Percentiles rank a stretch among this genome's conserved stretches.
Conservation (phyloP, 2,888 invertebrate genomes). For the Tinea semifulvella region DNA sequence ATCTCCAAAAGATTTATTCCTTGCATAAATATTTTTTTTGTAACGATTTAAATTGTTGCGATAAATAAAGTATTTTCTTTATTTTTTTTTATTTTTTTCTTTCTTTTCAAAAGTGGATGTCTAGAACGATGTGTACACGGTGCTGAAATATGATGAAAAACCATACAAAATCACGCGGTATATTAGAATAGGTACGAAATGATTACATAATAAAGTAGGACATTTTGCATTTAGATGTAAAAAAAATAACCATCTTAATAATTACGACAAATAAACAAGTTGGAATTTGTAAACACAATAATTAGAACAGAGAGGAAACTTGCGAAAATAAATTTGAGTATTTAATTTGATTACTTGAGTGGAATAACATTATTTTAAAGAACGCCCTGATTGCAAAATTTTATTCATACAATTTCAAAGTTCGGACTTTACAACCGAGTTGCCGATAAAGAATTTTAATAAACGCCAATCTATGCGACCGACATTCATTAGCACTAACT, state of each 20-base stretch:
- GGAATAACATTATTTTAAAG: slow-evolving; percentile 16
- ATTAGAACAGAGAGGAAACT: not conserved
- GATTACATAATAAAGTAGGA: too few species aligned
- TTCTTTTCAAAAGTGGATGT: too few species aligned
- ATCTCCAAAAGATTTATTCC: too few species aligned
- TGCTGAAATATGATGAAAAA: too few species aligned
- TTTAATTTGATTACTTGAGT: slow-evolving; percentile 9
- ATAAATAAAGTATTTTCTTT: too few species aligned
- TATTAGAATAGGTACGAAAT: too few species aligned
- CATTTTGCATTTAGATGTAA: too few species aligned
- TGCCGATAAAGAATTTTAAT: slow-evolving; percentile 18
- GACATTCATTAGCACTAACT: not conserved
- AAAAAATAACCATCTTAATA: not conserved
- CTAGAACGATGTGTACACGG: too few species aligned
- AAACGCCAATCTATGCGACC: slow-evolving; percentile 15
- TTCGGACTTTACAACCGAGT: slow-evolving; percentile 14
- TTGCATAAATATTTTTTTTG: too few species aligned
- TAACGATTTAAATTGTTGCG: too few species aligned
- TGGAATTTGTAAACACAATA: slow-evolving; percentile 8
- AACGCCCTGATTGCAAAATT: slow-evolving; percentile 16
- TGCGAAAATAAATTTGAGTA: slow-evolving; percentile 1
- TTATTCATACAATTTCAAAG: slow-evolving; percentile 16
- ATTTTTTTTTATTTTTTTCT: too few species aligned
- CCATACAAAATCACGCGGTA: too few species aligned
- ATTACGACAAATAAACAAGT: slow-evolving; percentile 1